phyloP scores from a whole-genome alignment of 1,140 invertebrate species.

The Monomorium pharaonis region DNA sequence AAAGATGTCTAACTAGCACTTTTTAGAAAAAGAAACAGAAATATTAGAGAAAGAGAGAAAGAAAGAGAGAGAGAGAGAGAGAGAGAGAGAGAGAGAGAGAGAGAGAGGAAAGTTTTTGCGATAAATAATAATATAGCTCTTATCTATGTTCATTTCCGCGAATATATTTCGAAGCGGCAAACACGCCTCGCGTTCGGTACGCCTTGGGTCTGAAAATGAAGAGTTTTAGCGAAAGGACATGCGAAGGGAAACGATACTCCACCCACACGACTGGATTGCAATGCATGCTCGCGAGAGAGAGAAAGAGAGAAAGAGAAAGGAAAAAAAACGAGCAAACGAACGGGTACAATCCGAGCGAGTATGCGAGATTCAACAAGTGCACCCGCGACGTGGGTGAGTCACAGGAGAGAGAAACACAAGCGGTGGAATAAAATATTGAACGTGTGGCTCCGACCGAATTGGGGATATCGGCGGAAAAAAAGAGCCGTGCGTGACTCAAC shows the following conservation, averaged over 20 bases:
- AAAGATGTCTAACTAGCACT: not conserved
- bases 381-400: conserved; percentile 5
- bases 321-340: conserved; percentile 2
- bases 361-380: conserved; percentile 50
- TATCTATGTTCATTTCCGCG: not conserved
- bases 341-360: not conserved
- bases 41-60: not conserved
- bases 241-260: conserved; percentile 19
- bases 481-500: conserved; percentile 50
- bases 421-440: conserved; percentile 46
- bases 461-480: conserved; percentile 11
- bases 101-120: not conserved
- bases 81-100: not conserved
- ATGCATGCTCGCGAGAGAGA: not conserved
- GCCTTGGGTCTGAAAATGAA: conserved; percentile 11
- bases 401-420: conserved; percentile 14
- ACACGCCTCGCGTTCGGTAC: not conserved
- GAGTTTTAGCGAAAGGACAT: conserved; percentile 1
- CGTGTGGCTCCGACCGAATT: conserved; percentile 18
- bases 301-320: not conserved
- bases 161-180: not conserved
- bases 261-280: not conserved
- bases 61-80: not conserved
- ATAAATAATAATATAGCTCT: not conserved
- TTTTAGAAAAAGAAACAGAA: not conserved